Evolutionary conservation across 2,113 vertebrate genomes (phyloP).

Genomic region (Rafetus swinhoei): DNA sequence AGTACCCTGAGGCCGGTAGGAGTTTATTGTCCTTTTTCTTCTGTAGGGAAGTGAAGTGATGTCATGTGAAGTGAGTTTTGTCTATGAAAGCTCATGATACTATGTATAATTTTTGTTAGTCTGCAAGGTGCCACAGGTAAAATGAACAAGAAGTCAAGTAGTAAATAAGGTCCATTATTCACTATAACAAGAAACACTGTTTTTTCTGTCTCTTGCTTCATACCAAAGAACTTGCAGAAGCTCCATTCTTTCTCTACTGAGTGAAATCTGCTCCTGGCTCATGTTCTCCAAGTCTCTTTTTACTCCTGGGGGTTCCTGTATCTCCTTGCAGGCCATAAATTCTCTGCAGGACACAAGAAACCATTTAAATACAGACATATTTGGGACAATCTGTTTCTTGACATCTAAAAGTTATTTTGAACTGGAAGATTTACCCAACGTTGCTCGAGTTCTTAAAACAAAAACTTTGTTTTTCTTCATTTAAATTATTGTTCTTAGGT

Average conservation of each 20-base stretch:
- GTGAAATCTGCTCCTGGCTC: conserved; percentile 60
- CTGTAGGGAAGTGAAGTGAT: too few relatives aligned
- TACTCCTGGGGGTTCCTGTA: conserved; percentile 66
- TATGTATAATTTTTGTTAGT: too few relatives aligned
- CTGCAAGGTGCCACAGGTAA: too few relatives aligned
- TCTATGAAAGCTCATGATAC: too few relatives aligned
- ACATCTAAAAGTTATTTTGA: not conserved
- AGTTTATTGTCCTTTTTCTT: too few relatives aligned
- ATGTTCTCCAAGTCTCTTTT: conserved; percentile 71
- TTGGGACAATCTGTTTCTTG: not conserved
- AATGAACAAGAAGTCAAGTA: not conserved
- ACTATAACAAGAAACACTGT: not conserved
- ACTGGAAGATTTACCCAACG: not conserved
- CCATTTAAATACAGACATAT: not conserved
- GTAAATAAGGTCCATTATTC: not conserved
- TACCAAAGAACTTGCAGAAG: conserved; percentile 78
- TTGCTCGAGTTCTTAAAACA: too few relatives aligned
- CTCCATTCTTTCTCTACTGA: conserved; percentile 60
- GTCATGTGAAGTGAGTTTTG: too few relatives aligned
- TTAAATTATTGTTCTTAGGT: too few relatives aligned
- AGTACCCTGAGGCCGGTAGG: too few relatives aligned
- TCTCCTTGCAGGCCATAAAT: conserved; percentile 76
- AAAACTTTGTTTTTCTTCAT: too few relatives aligned
- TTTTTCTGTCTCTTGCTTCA: not conserved
- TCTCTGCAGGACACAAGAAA: conserved; percentile 67